A percentile compares a stretch with the other conserved stretches of the same genome.
These are phyloP conservation scores for Saimiri boliviensis DNA, from an alignment of 2,113 vertebrate genomes.

Conservation along the genomic window DNA sequence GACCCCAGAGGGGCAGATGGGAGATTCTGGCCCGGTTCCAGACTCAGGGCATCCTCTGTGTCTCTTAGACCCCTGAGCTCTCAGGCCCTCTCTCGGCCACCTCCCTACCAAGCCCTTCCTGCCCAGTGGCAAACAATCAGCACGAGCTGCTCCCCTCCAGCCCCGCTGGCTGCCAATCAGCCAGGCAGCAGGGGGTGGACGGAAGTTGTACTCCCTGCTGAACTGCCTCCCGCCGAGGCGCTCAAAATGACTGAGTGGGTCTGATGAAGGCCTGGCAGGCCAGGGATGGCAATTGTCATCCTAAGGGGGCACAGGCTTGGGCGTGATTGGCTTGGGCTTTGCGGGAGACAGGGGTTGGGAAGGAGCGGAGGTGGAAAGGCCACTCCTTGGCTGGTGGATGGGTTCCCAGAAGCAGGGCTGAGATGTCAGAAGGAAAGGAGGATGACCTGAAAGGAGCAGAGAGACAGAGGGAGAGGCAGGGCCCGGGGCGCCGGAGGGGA, in stretches of 20 bases:
- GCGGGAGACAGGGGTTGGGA: not conserved
- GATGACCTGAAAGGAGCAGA: not conserved
- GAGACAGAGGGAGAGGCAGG: too few relatives aligned
- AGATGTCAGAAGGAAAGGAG: not conserved
- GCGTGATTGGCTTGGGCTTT: not conserved
- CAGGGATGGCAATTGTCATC: not conserved
- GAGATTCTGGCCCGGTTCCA: not conserved
- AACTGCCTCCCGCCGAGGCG: not conserved
- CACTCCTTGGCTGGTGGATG: not conserved
- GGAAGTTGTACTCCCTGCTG: slow-evolving; percentile 59
- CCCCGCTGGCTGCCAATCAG: slow-evolving; percentile 72
- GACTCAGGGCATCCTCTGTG: not conserved
- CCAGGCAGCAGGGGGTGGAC: not conserved
- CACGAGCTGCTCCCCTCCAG: not conserved
- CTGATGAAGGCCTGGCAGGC: slow-evolving; percentile 49
- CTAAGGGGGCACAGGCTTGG: not conserved
- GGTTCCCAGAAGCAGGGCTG: not conserved
- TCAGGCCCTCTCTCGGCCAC: not conserved
- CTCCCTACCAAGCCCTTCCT: not conserved
- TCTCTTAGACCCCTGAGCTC: not conserved
- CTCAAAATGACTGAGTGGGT: slow-evolving; percentile 13
- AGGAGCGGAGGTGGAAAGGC: rapidly evolving
- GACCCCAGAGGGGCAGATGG: not conserved
- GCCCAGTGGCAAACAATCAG: slow-evolving; percentile 57
- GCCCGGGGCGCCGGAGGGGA: not conserved